Evolutionary conservation across 1,140 invertebrate genomes (phyloP).

Genomic region (Drosophila mojavensis): DNA sequence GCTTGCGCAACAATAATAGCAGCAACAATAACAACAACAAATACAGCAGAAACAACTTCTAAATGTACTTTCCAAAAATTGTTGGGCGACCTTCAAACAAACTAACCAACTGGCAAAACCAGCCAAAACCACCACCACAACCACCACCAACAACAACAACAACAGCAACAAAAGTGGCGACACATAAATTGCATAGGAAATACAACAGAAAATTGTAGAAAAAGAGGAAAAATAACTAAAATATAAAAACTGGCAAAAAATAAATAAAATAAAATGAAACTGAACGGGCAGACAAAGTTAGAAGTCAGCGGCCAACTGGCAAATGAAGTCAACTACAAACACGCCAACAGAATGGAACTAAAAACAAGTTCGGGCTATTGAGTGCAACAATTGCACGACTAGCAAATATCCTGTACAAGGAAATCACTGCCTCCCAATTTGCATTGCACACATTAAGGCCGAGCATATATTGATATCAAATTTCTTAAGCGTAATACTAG

Average conservation of each 20-base stretch:
- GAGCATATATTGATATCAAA: no score
- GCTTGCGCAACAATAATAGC: conserved; percentile 38
- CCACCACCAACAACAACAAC: conserved; percentile 29
- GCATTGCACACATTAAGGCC: no score
- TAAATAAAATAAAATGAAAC: conserved; percentile 49
- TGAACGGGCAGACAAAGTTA: conserved; percentile 63
- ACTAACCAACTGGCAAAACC: conserved; percentile 53
- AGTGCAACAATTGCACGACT: not conserved
- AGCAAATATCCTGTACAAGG: not conserved
- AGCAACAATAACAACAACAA: not conserved
- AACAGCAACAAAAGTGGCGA: conserved; percentile 39
- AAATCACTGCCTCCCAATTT: no score
- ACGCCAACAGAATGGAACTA: conserved; percentile 13
- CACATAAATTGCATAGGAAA: conserved; percentile 65
- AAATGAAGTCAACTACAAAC: conserved; percentile 62
- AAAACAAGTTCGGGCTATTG: not conserved
- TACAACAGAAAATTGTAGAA: conserved; percentile 30
- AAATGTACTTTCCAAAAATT: conserved; percentile 79
- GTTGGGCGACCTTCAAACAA: conserved; percentile 66
- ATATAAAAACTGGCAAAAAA: conserved; percentile 21
- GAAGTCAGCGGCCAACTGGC: conserved; percentile 44
- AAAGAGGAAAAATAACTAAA: conserved; percentile 30
- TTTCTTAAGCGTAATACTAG: no score
- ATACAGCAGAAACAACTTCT: conserved; percentile 52
- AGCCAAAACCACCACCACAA: conserved; percentile 28